Evolutionary conservation across 2,797 vertebrate species (phyloP), one percentile per base, ranked within the genome.

Genomic region (Sebastes steindachneri): DNA sequence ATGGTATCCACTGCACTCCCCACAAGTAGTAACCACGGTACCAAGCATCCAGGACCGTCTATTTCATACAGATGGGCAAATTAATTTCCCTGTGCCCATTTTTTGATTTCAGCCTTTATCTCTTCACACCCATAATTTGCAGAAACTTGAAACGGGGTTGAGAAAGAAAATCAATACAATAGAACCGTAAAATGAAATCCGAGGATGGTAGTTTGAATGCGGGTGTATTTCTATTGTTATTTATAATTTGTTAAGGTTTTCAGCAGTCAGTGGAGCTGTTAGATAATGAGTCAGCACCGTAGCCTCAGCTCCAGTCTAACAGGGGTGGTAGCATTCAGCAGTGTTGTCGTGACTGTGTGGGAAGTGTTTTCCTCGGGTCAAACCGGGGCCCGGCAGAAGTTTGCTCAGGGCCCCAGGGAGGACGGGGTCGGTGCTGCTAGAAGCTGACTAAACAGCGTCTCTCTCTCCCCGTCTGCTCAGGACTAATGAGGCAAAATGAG

Each of bases 401-500:
- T 64, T 64, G 26, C 53, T 65, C 4, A 55, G 31, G 70, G 31
- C 41, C 64, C 64, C 11, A 23, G 45, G 29, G 60, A 81, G 29
- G 41, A 37, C 3, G 2, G 14, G n/a, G 25, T 62, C 9, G 4
- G 19, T 21, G 8, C 31, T 60, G 37, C 21, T 69, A 28, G n/a
- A 73, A 58, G 58, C 73, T 33, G 54, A 73, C 74, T 68, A 37
- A 57, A 67, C 60, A 51, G 21, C 1, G 62, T 25, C 66, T 64
- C 60, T 64, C 60, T 53, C n/a, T 63, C 48, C 35, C 17, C 0
- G 25, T 65, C 78, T 59, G 35, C 35, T 74, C 62, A 45, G 17
- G n/a, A 68, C 59, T 73, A 86, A 83, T 75, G 71, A 78, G 33
- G 57, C 70, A 71, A 35, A 35, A 35, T 35, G 57, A 68, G 15